These are phyloP conservation scores for Origma solitaria DNA, from an alignment of 2,113 vertebrate species.

Conservation along the genomic window DNA sequence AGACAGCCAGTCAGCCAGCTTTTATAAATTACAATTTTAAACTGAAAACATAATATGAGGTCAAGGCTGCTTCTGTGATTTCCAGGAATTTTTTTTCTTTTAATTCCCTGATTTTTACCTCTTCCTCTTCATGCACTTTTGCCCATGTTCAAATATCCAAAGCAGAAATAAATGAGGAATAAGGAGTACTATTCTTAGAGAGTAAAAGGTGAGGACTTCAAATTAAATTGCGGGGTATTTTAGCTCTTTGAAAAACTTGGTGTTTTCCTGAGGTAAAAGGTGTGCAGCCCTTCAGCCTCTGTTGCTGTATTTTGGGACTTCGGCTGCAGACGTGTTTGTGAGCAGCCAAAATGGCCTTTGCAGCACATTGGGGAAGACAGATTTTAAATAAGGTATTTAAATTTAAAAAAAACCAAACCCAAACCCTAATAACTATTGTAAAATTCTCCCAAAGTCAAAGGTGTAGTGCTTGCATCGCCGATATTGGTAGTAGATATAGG, in stretches of 20 bases:
- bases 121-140: neutral
- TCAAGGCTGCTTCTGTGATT: constrained; percentile 27
- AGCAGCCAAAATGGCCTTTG: neutral
- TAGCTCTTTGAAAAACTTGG: neutral
- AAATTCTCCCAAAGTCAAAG: neutral
- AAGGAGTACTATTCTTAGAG: neutral
- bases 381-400: constrained; percentile 32
- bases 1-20: constrained; percentile 32
- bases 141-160: neutral
- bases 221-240: neutral
- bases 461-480: neutral
- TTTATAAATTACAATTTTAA: constrained; percentile 49
- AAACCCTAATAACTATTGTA: neutral
- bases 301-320: neutral
- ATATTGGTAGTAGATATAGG: neutral
- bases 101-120: neutral
- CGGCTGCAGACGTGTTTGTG: neutral
- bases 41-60: constrained; percentile 35
- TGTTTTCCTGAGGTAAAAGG: neutral
- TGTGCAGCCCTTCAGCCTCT: neutral
- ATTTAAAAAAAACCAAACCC: neutral
- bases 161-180: neutral
- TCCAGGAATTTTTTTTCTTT: constrained; percentile 15
- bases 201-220: neutral
- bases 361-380: neutral